Base-by-base conservation (phyloP, 2,888 invertebrate genomes). In the Hoplodrina blanda region DNA sequence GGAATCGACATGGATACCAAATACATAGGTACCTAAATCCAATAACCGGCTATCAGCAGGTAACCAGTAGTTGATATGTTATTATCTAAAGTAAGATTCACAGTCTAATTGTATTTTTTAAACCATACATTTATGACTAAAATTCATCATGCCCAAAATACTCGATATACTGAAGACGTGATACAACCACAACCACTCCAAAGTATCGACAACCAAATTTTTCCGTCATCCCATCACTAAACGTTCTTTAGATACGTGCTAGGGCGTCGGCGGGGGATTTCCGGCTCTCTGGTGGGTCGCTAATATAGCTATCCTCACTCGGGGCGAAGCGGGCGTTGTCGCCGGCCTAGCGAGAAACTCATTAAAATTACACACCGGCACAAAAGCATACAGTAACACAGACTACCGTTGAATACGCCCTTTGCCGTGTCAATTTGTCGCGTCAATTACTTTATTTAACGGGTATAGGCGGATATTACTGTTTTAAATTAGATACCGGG, bases 331-430 rank as follows among this genome's bases (percentile, higher is more conserved):
- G 69, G 56, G 76, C 91, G 87, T 85, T 87, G 91, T 89, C 90
- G 89, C 86, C 81, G 87, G 91, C 89, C 92, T 91, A 90, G 91
- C 91, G 92, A 89, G 90, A 94, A 95, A 94, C 94, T 95, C 95
- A 94, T 95, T 95, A 94, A 95, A 95, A 94, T 94, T 94, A 95
- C 92, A 92, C 91, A 91, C 89, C 88, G 88, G 87, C 85, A 90
- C 89, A 90, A 91, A 91, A 88, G 88, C 87, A 87, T 80, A 88
- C 85, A 78, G 67, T 61, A 70, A 73, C 78, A 72, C 66, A 78
- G 67, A 62, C 68, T 69, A 67, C 55, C 62, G 65, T 68, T 72
- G 62, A 72, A 74, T 73, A 77, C 70, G 62, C 63, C 67, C 81
- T 71, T 75, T 74, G 75, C 76, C 68, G 76, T 80, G 81, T 80